Percentiles rank a stretch among this genome's conserved stretches.
Evolutionary conservation across 2,888 invertebrate species (phyloP).

Genomic region (Alentia gelatinosa): DNA sequence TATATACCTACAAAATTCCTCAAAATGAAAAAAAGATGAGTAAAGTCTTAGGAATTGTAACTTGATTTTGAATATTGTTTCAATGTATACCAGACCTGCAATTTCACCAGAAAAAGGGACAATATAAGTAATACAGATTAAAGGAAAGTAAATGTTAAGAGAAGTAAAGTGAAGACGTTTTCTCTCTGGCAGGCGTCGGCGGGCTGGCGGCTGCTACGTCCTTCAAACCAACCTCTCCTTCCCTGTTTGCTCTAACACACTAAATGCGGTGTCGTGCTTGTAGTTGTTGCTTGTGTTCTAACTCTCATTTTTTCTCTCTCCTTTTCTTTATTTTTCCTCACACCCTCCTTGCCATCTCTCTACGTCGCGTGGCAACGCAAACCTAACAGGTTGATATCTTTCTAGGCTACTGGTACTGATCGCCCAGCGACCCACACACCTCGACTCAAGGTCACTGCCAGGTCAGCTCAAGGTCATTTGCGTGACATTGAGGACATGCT

Average conservation of each 20-base stretch:
- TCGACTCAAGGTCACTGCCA: background rate
- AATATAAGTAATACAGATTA: no score
- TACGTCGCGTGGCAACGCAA: background rate
- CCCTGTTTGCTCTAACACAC: background rate
- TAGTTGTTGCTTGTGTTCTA: background rate
- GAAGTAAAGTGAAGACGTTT: no score
- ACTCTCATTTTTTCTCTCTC: background rate
- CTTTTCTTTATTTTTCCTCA: background rate
- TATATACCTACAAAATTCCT: no score
- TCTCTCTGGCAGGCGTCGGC: no score
- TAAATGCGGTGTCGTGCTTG: background rate
- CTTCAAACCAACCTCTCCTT: background rate
- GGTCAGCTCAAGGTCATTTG: background rate
- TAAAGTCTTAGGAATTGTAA: no score
- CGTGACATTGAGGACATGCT: background rate
- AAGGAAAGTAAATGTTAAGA: no score
- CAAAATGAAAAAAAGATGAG: no score
- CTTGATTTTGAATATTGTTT: no score
- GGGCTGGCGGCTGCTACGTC: no score
- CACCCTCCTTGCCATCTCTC: background rate
- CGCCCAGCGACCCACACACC: no score
- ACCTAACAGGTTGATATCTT: slow-evolving; percentile 4
- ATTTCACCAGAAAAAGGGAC: no score
- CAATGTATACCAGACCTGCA: no score
- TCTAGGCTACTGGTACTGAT: slow-evolving; percentile 14